Conservation (phyloP, 2,113 vertebrate species). For the Phasianus colchicus region DNA sequence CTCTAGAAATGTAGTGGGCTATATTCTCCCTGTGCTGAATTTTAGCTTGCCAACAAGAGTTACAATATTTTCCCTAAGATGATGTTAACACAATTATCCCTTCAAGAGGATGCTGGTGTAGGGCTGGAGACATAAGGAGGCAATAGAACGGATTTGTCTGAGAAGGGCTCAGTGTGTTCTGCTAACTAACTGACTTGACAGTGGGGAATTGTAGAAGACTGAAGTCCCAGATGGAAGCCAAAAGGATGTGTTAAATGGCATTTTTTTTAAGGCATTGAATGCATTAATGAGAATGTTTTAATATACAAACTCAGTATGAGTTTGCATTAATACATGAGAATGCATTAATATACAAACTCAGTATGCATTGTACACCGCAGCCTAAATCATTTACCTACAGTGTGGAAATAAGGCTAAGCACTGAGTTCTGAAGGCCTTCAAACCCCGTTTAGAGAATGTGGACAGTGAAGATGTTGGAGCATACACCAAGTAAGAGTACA, state of each 20-base stretch:
- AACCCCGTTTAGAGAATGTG: background rate
- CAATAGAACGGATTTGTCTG: background rate
- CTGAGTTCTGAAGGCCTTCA: background rate
- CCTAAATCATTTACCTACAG: background rate
- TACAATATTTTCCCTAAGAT: background rate
- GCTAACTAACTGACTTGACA: background rate
- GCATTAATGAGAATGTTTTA: background rate
- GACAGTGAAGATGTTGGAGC: background rate
- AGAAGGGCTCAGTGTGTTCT: background rate
- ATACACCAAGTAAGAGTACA: background rate
- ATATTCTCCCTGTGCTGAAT: background rate
- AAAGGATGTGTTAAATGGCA: background rate
- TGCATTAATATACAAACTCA: fast-evolving
- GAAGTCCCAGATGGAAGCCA: background rate
- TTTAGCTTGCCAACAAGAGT: background rate
- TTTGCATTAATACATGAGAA: background rate
- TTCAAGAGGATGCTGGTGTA: background rate
- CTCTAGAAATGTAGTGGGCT: background rate
- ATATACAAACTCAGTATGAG: fast-evolving
- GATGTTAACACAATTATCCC: background rate
- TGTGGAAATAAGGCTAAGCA: background rate
- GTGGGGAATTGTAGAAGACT: background rate
- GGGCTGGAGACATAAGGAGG: background rate
- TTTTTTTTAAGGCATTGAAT: background rate
- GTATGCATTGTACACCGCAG: background rate